Base-by-base conservation (phyloP, 2,888 invertebrate species). In the Agapostemon virescens region DNA sequence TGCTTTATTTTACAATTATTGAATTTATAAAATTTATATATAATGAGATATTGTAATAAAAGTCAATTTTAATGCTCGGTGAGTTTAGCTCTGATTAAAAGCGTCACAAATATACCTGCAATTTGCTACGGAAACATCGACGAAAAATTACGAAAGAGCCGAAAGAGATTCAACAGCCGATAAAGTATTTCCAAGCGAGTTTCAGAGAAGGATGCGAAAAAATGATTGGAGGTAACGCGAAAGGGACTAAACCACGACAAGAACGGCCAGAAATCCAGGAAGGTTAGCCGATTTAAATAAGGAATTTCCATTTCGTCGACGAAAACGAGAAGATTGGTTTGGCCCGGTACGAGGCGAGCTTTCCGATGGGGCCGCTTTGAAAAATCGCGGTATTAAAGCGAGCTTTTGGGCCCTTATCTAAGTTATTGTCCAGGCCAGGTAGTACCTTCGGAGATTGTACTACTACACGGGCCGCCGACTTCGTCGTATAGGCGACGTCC, bases 361-460 rank as follows among this genome's bases (percentile, higher is more conserved):
- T 82, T 83, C 81, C 80, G 80, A 71, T 67, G 80, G 72, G 81
- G 74, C 40, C 75, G 71, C 75, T 80, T 84, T 86, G 81, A 88
- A 87, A 88, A 87, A 85, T 86, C 82, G 80, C 81, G 82, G 82
- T 86, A 87, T 86, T 88, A 85, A 86, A 86, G 85, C 73, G 86
- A 83, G 84, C 81, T 85, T 85, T 83, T 73, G 83, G 84, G 83
- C 77, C 82, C 84, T 89, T 90, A 89, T 90, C 89, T 88, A 89
- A 90, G 86, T 90, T 89, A 90, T 90, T 87, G 88, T 89, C 79
- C 85, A 69, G 74, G n/a, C 79, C 79, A 77, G 84, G 85, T 85
- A 86, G 81, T 88, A 85, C 86, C 85, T 84, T 83, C 79, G 78
- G 81, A 86, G 86, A 87, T 87, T 85, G 79, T 49, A 78, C 82